Conservation (phyloP, 2,888 invertebrate species). For the Pterobdella sp. region DNA sequence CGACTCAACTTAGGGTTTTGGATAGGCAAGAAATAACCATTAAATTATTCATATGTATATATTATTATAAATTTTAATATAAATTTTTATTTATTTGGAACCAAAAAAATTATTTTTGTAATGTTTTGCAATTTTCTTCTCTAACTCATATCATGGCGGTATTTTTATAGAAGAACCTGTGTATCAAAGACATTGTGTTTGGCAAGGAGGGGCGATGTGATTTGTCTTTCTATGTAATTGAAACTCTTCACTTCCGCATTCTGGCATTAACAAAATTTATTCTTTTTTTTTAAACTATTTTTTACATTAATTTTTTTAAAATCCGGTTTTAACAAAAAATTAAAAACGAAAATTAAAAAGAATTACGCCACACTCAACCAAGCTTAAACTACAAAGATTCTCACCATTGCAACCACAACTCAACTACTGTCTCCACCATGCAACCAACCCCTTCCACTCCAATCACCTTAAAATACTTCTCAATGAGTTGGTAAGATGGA, state of each 20-base stretch:
- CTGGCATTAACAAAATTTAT: no score
- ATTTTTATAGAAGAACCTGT: no score
- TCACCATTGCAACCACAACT: not conserved
- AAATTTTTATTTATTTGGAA: not conserved
- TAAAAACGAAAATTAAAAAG: not conserved
- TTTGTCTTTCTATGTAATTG: conserved; percentile 8
- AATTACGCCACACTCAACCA: no score
- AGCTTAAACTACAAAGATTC: conserved; percentile 8
- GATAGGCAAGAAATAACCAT: not conserved
- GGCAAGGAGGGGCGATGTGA: conserved; percentile 12
- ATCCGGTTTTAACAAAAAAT: not conserved
- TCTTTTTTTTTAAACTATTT: no score
- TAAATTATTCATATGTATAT: not conserved
- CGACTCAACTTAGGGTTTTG: no score
- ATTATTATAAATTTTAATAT: not conserved
- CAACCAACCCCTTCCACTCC: not conserved
- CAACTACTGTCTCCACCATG: not conserved
- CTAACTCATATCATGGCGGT: no score
- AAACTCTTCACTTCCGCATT: not conserved
- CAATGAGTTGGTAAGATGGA: conserved; percentile 14
- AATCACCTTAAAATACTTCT: conserved; percentile 17
- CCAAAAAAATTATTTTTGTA: not conserved
- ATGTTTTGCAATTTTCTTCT: no score
- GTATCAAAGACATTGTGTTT: conserved; percentile 13
- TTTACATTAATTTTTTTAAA: not conserved